phyloP scores from a whole-genome alignment of 2,113 vertebrate species.

The Microcebus tavaratra region DNA sequence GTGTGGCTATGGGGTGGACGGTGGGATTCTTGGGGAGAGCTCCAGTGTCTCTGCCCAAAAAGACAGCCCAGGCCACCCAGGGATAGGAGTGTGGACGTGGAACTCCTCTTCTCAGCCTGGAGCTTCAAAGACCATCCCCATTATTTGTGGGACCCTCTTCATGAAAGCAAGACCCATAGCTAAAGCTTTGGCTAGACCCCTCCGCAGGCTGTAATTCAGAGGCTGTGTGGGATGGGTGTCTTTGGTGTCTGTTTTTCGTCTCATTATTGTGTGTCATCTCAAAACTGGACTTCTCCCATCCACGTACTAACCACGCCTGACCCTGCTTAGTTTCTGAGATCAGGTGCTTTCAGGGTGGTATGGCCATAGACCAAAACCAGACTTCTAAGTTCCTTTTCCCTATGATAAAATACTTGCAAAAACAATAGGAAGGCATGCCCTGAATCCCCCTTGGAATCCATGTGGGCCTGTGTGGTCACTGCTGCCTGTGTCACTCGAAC shows the following conservation, averaged over 20 bases:
- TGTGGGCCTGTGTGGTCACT: not conserved
- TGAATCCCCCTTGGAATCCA: rapidly evolving
- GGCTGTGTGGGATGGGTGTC: not conserved
- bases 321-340: no score
- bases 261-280: not conserved
- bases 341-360: no score
- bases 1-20: rapidly evolving
- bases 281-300: not conserved
- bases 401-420: not conserved
- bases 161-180: rapidly evolving
- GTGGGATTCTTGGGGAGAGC: not conserved
- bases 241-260: not conserved
- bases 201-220: not conserved
- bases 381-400: not conserved
- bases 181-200: not conserved
- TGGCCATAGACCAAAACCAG: not conserved
- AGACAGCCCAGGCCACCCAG: not conserved
- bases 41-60: not conserved
- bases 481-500: no score
- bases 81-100: rapidly evolving
- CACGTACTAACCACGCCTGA: no score
- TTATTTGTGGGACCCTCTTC: not conserved
- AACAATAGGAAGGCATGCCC: not conserved
- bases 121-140: not conserved
- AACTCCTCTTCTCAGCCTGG: not conserved